Percentiles rank a stretch among this genome's conserved stretches.
These are phyloP conservation scores for Callimorpha dominula DNA, from an alignment of 2,888 invertebrate genomes.

Conservation along the genomic window DNA sequence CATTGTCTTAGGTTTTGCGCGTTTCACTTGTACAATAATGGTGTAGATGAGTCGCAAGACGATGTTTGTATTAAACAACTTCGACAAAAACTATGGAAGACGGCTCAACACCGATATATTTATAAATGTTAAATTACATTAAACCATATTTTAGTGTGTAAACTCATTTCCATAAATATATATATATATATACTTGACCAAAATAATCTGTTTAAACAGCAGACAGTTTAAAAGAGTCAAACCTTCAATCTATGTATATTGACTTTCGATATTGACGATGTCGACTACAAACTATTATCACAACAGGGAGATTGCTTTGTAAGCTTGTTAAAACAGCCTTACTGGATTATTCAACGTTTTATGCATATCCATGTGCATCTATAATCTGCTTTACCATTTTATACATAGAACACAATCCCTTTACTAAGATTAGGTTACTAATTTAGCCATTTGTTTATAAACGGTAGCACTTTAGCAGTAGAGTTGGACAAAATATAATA, in stretches of 20 bases:
- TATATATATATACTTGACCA: background rate
- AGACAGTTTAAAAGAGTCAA: background rate
- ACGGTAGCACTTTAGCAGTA: no score
- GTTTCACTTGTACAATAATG: background rate
- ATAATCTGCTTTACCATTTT: slow-evolving; percentile 23
- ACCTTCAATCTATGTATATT: background rate
- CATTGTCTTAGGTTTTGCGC: background rate
- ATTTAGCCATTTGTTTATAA: background rate
- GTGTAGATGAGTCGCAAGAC: background rate
- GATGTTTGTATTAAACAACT: background rate
- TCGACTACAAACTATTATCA: slow-evolving; percentile 41
- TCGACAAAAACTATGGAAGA: background rate
- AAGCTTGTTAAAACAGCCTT: slow-evolving; percentile 56
- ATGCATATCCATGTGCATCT: background rate
- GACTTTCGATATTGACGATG: slow-evolving; percentile 26
- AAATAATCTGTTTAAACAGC: background rate
- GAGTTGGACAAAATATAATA: no score
- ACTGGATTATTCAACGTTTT: slow-evolving; percentile 47
- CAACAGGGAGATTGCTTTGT: slow-evolving; percentile 55
- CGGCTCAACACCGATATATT: background rate
- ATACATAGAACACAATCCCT: background rate
- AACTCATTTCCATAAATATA: background rate
- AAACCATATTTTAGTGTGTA: background rate
- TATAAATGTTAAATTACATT: slow-evolving; percentile 3
- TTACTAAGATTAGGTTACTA: background rate